Conservation (phyloP, 2,113 vertebrate genomes). For the Phalacrocorax pelagicus region DNA sequence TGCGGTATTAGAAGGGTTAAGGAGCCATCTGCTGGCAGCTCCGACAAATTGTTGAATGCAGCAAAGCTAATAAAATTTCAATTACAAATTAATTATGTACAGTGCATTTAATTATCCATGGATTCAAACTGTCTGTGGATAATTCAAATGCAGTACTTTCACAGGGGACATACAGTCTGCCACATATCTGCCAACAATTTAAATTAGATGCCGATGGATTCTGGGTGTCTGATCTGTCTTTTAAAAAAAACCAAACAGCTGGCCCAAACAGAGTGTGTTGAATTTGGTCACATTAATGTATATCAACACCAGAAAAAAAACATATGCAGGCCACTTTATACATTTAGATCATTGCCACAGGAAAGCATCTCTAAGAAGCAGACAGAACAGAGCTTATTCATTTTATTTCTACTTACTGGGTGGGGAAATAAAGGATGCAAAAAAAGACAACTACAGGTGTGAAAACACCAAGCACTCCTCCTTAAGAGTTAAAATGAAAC, state of each 20-base stretch:
- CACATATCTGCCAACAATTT: slow-evolving; percentile 38
- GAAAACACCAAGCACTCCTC: fast-evolving
- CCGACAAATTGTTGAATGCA: neutral
- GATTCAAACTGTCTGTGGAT: slow-evolving; percentile 67
- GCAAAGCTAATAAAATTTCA: slow-evolving; percentile 46
- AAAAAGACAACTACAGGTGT: neutral
- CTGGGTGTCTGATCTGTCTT: slow-evolving; percentile 12
- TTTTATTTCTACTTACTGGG: neutral
- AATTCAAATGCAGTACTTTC: slow-evolving; percentile 63
- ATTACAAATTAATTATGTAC: slow-evolving; percentile 73
- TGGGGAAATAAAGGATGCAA: neutral
- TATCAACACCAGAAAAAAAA: neutral
- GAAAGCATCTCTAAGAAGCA: neutral
- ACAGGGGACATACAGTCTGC: slow-evolving; percentile 40
- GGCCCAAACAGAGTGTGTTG: neutral
- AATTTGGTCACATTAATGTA: neutral
- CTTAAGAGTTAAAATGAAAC: neutral
- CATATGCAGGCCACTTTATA: neutral
- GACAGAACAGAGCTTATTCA: neutral
- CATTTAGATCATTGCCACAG: neutral
- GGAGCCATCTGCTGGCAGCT: slow-evolving; percentile 78
- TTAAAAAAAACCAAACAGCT: no score
- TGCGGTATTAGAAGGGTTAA: slow-evolving; percentile 63
- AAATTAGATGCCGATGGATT: slow-evolving; percentile 33
- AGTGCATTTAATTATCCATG: slow-evolving; percentile 73